Percentiles rank a stretch among this genome's conserved stretches.
These are phyloP conservation scores for Mythimna lalbum DNA, from an alignment of 2,888 invertebrate genomes.

Conservation along the genomic window DNA sequence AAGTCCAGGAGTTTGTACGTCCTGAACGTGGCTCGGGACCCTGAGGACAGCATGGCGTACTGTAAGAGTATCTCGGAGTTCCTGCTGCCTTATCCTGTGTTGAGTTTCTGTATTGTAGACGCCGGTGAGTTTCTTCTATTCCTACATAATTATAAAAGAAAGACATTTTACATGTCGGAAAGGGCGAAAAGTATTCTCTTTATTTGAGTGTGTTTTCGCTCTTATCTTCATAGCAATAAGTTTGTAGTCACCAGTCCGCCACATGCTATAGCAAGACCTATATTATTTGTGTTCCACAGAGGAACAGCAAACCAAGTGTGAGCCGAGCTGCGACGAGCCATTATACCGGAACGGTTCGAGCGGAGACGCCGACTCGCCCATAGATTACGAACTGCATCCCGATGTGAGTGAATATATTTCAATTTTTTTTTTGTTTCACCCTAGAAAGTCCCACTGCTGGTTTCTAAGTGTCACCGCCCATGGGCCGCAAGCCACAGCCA, in stretches of 20 bases:
- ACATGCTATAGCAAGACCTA: neutral
- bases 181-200: too few relatives aligned
- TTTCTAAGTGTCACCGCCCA: too few relatives aligned
- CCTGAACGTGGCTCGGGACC: conserved; percentile 91
- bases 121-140: conserved; percentile 87
- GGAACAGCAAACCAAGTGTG: conserved; percentile 81
- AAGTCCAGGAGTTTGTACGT: conserved; percentile 96
- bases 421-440: too few relatives aligned
- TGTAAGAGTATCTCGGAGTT: conserved; percentile 96
- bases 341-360: conserved; percentile 82
- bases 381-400: conserved; percentile 79
- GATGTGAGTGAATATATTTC: conserved; percentile 66
- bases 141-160: neutral
- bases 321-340: conserved; percentile 85
- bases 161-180: too few relatives aligned
- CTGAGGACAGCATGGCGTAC: conserved; percentile 90
- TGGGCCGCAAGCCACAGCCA: too few relatives aligned
- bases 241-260: too few relatives aligned
- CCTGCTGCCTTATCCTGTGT: conserved; percentile 95
- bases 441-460: too few relatives aligned
- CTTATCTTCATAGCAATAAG: neutral
- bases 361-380: conserved; percentile 77
- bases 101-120: conserved; percentile 97
- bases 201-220: neutral
- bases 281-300: conserved; percentile 68